phyloP scores from a whole-genome alignment of 2,888 invertebrate genomes.

The Erynnis tages region DNA sequence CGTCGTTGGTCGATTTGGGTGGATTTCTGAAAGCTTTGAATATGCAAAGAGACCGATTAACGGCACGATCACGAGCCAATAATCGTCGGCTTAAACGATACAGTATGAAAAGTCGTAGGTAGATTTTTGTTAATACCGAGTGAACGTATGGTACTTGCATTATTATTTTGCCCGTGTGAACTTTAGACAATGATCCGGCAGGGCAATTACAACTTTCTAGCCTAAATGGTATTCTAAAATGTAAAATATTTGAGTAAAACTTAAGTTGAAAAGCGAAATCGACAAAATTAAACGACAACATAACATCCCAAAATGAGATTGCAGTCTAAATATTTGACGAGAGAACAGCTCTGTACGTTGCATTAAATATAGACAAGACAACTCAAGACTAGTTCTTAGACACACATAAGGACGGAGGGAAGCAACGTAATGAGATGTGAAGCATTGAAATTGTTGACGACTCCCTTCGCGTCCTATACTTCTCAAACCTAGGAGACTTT shows the following conservation, averaged over 20 bases:
- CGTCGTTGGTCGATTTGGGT: conserved; percentile 11
- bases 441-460: background rate
- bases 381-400: conserved; percentile 1
- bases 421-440: conserved; percentile 8
- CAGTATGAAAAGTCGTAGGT: background rate
- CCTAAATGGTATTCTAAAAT: too few relatives aligned
- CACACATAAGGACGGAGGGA: background rate
- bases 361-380: conserved; percentile 3
- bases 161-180: too few relatives aligned
- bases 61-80: conserved; percentile 4
- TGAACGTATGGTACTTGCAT: too few relatives aligned
- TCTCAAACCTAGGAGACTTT: too few relatives aligned
- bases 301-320: too few relatives aligned
- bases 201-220: too few relatives aligned
- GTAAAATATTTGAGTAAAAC: too few relatives aligned
- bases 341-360: too few relatives aligned
- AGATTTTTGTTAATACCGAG: background rate
- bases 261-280: too few relatives aligned
- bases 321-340: too few relatives aligned
- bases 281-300: too few relatives aligned
- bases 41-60: conserved; percentile 20
- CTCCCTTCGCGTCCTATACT: background rate
- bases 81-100: background rate
- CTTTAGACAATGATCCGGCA: too few relatives aligned
- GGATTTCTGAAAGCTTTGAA: conserved; percentile 16